These are phyloP conservation scores for Apoda limacodes DNA, from an alignment of 2,888 invertebrate genomes.

Conservation along the genomic window DNA sequence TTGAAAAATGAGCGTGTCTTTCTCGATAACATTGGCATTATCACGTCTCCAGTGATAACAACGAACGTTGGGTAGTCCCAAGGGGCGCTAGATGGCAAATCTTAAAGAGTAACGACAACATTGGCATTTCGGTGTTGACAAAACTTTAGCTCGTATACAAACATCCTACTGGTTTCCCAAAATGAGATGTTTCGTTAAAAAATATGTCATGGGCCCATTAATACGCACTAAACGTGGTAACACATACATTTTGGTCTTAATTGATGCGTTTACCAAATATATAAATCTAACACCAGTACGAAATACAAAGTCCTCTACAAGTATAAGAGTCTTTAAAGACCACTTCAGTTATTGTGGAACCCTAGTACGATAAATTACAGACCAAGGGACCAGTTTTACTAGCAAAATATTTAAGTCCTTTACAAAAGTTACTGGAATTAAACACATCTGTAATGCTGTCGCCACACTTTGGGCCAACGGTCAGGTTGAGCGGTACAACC, in stretches of 20 bases:
- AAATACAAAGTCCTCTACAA: conserved; percentile 14
- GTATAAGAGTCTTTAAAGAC: conserved; percentile 5
- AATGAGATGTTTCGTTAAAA: conserved; percentile 19
- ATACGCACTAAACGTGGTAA: conserved; percentile 16
- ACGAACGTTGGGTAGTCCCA: no score
- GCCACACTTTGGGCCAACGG: conserved; percentile 13
- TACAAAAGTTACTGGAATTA: conserved; percentile 6
- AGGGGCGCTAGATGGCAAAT: no score
- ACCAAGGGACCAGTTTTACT: conserved; percentile 17
- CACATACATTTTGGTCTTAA: conserved; percentile 15
- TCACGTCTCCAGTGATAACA: no score
- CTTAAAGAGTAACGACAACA: no score
- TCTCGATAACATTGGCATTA: no score
- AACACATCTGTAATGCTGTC: conserved; percentile 15
- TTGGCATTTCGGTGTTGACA: no score
- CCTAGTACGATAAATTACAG: conserved; percentile 15
- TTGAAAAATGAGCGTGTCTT: no score
- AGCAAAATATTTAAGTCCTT: conserved; percentile 12
- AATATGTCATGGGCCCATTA: conserved; percentile 21
- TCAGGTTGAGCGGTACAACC: conserved; percentile 13
- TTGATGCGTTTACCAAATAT: conserved; percentile 20
- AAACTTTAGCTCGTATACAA: conserved; percentile 16
- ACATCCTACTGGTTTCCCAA: conserved; percentile 21
- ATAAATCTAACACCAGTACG: conserved; percentile 14
- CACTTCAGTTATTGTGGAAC: conserved; percentile 15